Base-by-base conservation (phyloP, 2,113 vertebrate genomes). In the Eulemur macaco region DNA sequence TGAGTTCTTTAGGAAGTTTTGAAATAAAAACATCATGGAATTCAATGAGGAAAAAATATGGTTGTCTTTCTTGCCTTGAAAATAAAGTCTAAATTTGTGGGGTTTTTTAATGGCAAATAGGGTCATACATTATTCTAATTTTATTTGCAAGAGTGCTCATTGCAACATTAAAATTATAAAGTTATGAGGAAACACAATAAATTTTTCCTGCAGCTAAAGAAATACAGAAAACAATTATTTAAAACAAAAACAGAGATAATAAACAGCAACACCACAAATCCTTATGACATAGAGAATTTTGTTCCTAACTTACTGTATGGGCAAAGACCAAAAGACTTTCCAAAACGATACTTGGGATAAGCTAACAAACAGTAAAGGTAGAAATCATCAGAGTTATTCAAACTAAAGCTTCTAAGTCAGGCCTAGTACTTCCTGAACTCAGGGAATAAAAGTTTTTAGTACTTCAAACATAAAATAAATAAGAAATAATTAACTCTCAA, bases 201-300 rank as follows among this genome's bases (percentile, higher is more conserved):
- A 74, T 3, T 84, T 90, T 93, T 64, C 17, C 45, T 58, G 6
- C 2, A 87, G 81, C 64, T 29, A 81, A 80, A 81, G 3, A 76
- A 86, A 94, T 18, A 52, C 4, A 81, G 52, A 81, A 96, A 97
- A 56, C 17, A 63, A 50, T 89, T 45, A 83, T 86, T 83, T 34
- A 52, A 81, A 84, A 69, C 21, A 85, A 94, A 80, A 82, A 69
- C 45, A 94, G 78, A 93, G 71, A 82, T 5, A 85, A 71, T 4
- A 71, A 47, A 84, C 5, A 58, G 60, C 7, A 87, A 76, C 6
- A 88, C 31, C 21, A 68, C 12, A 64, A 52, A 58, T 94, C 60
- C 34, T 85, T 52, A 54, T 11, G 52, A 83, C 39, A 54, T 1
- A 77, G 25, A 77, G 34, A 81, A 80, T 66, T 42, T 45, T 80